Conservation (phyloP, 2,113 vertebrate genomes). For the Crotophaga sulcirostris region DNA sequence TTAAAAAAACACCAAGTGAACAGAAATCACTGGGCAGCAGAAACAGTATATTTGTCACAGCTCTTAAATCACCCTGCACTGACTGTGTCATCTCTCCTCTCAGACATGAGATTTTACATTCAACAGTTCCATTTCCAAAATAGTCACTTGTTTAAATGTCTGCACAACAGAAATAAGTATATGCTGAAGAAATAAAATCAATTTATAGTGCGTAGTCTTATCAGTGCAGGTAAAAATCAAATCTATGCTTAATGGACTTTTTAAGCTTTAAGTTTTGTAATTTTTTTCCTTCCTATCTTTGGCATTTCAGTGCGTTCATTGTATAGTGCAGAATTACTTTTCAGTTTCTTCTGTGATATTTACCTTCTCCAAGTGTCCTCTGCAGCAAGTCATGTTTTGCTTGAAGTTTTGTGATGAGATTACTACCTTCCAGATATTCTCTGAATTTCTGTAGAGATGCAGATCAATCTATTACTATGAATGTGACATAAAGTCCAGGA, state of each 20-base stretch:
- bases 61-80: background rate
- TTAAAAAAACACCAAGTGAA: background rate
- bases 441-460: conserved; percentile 92
- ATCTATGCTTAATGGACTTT: background rate
- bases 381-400: conserved; percentile 98
- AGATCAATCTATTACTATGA: conserved; percentile 56
- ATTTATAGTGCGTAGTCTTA: background rate
- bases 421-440: conserved; percentile 97
- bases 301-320: background rate
- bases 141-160: background rate
- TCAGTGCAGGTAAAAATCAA: background rate
- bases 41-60: background rate
- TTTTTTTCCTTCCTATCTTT: background rate
- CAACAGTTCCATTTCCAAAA: background rate
- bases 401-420: conserved; percentile 98
- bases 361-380: conserved; percentile 93
- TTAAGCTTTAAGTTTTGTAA: background rate
- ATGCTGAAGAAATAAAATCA: background rate
- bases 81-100: background rate
- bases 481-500: background rate
- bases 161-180: background rate
- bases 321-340: background rate
- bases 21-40: background rate
- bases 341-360: background rate
- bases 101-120: background rate